Evolutionary conservation across 2,888 invertebrate genomes (phyloP).

Genomic region (Erpobdella octoculata): DNA sequence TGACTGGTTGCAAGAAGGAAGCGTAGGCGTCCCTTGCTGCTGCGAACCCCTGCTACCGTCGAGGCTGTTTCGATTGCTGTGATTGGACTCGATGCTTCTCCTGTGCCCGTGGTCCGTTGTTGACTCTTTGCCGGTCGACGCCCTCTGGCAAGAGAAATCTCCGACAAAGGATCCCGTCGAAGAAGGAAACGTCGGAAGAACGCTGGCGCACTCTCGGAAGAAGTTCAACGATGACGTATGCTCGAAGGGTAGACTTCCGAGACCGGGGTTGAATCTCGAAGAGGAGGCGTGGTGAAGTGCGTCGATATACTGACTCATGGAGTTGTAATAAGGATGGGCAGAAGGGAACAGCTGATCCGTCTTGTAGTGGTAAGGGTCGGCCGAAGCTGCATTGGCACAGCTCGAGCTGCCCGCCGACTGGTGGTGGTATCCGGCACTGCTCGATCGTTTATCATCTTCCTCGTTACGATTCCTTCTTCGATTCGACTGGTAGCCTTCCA

Average conservation of each 20-base stretch:
- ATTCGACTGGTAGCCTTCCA: neutral
- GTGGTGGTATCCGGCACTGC: constrained; percentile 1
- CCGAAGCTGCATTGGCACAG: neutral
- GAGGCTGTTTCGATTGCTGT: neutral
- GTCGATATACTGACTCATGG: neutral
- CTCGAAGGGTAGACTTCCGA: neutral
- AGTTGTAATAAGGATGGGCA: neutral
- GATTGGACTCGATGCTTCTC: neutral
- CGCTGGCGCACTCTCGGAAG: neutral
- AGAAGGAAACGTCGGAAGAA: neutral
- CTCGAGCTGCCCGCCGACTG: neutral
- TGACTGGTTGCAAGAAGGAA: neutral
- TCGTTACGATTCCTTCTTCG: neutral
- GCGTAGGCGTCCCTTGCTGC: neutral
- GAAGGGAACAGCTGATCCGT: neutral
- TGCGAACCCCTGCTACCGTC: neutral
- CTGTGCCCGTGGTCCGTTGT: neutral
- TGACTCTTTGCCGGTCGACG: neutral
- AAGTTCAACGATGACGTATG: neutral
- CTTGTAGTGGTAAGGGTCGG: neutral
- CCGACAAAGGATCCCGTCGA: neutral
- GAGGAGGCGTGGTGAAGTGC: neutral
- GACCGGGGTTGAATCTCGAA: neutral
- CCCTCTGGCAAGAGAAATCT: neutral
- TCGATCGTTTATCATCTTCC: constrained; percentile 2